Conservation (phyloP, 2,113 vertebrate species). For the Aspiorhynchus laticeps region DNA sequence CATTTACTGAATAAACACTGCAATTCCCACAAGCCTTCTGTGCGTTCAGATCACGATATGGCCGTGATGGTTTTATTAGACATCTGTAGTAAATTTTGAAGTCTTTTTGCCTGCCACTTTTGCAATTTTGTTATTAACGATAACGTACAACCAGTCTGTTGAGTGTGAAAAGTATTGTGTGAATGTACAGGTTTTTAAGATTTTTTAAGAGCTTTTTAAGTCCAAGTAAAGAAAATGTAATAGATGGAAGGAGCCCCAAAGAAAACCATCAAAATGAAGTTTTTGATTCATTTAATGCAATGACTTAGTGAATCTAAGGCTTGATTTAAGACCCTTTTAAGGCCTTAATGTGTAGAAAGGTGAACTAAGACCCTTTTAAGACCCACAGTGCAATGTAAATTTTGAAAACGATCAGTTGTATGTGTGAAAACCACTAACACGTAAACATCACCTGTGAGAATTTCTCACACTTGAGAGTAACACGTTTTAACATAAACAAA, state of each 20-base stretch:
- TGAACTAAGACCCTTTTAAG: no score
- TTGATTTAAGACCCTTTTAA: no score
- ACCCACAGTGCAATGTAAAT: not conserved
- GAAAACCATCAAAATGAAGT: not conserved
- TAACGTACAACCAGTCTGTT: not conserved
- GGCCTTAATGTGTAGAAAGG: no score
- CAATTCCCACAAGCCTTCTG: not conserved
- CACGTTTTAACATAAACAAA: not conserved
- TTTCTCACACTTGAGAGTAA: not conserved
- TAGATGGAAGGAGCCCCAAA: not conserved
- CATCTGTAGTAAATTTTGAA: not conserved
- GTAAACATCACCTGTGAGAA: not conserved
- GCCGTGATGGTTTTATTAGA: constrained; percentile 20
- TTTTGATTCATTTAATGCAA: no score
- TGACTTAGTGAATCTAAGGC: no score
- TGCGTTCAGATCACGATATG: not conserved
- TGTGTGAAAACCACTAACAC: not conserved
- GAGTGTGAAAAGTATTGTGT: not conserved
- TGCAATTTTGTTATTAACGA: not conserved
- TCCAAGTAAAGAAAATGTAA: no score
- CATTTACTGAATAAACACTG: constrained; percentile 8
- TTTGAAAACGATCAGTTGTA: not conserved
- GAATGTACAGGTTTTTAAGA: not conserved
- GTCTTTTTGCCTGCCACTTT: not conserved
- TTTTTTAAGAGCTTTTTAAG: not conserved